Base-by-base conservation (phyloP, 2,888 invertebrate species). In the Colostygia pectinataria region DNA sequence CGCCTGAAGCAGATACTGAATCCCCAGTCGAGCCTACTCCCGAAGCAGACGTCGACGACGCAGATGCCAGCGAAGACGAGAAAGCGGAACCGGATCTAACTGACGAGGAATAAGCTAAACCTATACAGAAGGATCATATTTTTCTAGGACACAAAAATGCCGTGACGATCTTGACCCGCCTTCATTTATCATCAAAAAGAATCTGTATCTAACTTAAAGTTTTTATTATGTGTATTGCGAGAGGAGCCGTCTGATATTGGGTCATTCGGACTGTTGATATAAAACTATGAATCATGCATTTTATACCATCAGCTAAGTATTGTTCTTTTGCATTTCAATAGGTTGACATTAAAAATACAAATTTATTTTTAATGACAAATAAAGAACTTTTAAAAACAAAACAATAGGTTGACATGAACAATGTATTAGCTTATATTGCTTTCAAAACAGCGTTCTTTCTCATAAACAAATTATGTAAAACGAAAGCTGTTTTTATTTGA, bases 81-180 rank as follows among this genome's bases (percentile, higher is more conserved):
- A 75, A 81, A 68, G 90, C 85, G 6, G 91, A 89, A 65, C 91
- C 87, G 6, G 91, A 91, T 61, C 82, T 90, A 52, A 90, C 88
- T n/a, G 90, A 90, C 51, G 91, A 90, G 66, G 91, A 90, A 83
- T 90, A 88, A 80, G 55, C 46, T 49, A 33, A 47, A 12, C 43
- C 54, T 8, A 15, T 9, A 42, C n/a, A 41, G 4, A 34, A 20
- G 36, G 34, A 40, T 57, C 52, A 60, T 59, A 65, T 62, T 65
- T 60, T 65, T 64, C 58, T 65, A 63, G 28, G 49, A 7, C 37
- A 43, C 9, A 23, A 31, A 23, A 14, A 29, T 20, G 14, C 23
- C 23, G 24, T 14, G 3, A 14, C 1, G 14, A 39, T 8, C 8
- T 29, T 18, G 4, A 37, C 4, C n/a, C 7, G n/a, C 29, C 23